These are phyloP conservation scores for Sciurus vulgaris DNA, from an alignment of 2,797 vertebrate species.

Conservation along the genomic window DNA sequence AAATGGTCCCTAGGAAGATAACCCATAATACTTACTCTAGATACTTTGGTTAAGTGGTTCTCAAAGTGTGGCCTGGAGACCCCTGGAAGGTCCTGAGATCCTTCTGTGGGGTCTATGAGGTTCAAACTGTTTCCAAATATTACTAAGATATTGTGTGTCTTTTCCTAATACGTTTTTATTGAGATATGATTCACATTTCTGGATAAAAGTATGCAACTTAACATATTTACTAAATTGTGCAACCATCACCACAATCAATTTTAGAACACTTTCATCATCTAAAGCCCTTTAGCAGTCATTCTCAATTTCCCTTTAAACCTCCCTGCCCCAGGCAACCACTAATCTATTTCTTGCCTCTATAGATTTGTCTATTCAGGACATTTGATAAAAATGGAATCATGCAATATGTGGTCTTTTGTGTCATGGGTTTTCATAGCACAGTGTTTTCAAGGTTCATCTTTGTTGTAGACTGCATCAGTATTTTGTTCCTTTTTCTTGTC, in stretches of 20 bases:
- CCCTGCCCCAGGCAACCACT: not conserved
- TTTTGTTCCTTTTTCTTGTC: not conserved
- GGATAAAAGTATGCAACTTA: not conserved
- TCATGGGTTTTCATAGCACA: not conserved
- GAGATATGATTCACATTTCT: not conserved
- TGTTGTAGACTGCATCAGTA: not conserved
- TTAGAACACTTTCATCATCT: not conserved
- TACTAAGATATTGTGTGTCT: not conserved
- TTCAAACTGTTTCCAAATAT: constrained; percentile 28
- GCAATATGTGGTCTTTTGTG: not conserved
- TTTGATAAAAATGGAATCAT: not conserved
- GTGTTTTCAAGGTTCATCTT: not conserved
- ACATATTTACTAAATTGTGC: not conserved
- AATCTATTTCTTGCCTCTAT: not conserved
- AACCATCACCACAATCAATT: not conserved
- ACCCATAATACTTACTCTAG: no score
- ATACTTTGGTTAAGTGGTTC: not conserved
- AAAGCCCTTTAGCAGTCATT: not conserved
- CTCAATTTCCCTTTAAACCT: not conserved
- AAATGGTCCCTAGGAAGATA: not conserved
- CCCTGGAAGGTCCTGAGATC: not conserved
- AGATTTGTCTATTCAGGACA: not conserved
- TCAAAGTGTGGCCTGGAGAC: not conserved
- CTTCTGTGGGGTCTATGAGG: not conserved
- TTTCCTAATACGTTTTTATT: not conserved